Evolutionary conservation across 2,113 vertebrate genomes (phyloP).

Genomic region (Cynoglossus semilaevis): DNA sequence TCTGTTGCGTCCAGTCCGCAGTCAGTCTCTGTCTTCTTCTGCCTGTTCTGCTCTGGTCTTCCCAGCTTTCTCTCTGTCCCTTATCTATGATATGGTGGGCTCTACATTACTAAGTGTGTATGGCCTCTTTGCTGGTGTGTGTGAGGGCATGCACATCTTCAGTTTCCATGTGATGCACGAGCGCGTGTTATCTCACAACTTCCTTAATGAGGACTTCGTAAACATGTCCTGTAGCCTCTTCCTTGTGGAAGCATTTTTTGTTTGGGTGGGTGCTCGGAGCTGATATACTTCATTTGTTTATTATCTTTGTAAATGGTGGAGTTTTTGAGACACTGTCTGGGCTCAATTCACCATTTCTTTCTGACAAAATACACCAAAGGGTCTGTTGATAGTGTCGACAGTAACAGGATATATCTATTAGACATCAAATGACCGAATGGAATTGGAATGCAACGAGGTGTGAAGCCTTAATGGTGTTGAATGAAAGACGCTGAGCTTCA

Average conservation of each 20-base stretch:
- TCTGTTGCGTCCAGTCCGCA: conserved; percentile 67
- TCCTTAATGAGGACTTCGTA: conserved; percentile 99
- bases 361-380: conserved; percentile 44
- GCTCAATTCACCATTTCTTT: conserved; percentile 68
- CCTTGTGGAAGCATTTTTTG: conserved; percentile 82
- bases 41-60: conserved; percentile 46
- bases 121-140: conserved; percentile 63
- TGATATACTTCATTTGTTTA: conserved; percentile 73
- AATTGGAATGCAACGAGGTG: conserved; percentile 72
- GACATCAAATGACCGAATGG: conserved; percentile 33
- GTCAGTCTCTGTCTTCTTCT: conserved; percentile 74
- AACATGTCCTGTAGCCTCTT: conserved; percentile 86
- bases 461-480: conserved; percentile 43
- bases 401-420: conserved; percentile 50
- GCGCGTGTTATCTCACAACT: conserved; percentile 86
- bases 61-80: conserved; percentile 78
- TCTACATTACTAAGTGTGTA: conserved; percentile 79
- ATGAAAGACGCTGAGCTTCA: conserved; percentile 9
- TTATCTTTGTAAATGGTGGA: conserved; percentile 70
- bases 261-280: conserved; percentile 74
- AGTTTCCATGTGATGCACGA: conserved; percentile 68
- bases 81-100: conserved; percentile 89
- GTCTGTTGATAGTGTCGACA: conserved; percentile 42
- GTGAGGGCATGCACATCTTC: conserved; percentile 49
- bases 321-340: conserved; percentile 48